phyloP scores from a whole-genome alignment of 64 coral and sea anemone genomes.

The Actinia equina region DNA sequence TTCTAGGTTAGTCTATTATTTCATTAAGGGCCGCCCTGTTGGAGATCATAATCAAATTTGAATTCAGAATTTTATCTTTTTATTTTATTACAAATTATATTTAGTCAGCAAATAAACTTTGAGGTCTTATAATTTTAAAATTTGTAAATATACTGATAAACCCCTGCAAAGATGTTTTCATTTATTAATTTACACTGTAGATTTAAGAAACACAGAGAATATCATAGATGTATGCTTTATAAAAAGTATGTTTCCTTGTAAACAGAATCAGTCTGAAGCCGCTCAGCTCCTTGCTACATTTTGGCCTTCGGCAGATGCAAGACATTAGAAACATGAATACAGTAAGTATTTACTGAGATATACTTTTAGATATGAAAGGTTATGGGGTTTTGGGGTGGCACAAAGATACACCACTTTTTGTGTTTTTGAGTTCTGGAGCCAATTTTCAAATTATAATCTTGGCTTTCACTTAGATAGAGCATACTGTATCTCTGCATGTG shows the following conservation, averaged over 20 bases:
- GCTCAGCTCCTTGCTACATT: conserved; percentile 91
- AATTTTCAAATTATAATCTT: no score
- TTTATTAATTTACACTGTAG: no score
- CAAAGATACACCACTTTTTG: no score
- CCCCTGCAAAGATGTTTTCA: no score
- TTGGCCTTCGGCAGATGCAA: conserved; percentile 88
- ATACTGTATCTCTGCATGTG: no score
- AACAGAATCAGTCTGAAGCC: conserved; percentile 77
- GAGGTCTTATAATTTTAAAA: no score
- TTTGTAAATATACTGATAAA: no score
- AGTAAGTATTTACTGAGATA: conserved; percentile 21
- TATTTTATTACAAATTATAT: background rate
- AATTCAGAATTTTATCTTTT: background rate
- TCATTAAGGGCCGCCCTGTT: background rate
- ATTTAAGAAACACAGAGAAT: no score
- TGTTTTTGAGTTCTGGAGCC: no score
- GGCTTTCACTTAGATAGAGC: no score
- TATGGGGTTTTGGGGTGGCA: background rate
- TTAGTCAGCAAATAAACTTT: background rate
- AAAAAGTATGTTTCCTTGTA: background rate
- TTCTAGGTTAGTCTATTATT: background rate
- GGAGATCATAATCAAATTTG: background rate
- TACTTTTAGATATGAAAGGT: background rate
- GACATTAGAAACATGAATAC: conserved; percentile 88
- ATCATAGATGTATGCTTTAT: no score